Evolutionary conservation across 2,888 invertebrate genomes (phyloP), one percentile per base, ranked within the genome.

Genomic region (Diadegma fenestrale): DNA sequence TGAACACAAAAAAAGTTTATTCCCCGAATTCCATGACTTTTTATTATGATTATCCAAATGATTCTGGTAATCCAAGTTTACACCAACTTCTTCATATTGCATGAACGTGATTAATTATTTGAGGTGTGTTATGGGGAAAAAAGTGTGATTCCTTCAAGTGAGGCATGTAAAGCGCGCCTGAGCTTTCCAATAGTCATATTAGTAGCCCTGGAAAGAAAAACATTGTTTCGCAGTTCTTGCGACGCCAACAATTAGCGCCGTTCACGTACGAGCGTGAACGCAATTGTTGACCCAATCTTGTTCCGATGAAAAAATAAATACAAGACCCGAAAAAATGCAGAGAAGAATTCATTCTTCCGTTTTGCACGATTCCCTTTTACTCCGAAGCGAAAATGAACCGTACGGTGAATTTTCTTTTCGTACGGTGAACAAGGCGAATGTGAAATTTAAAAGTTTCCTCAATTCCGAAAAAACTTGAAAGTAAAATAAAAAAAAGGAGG

Each of bases 171-270:
- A 37, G 61, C 61, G 12, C 71, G 66, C 85, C 76, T 76, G 69
- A 76, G 73, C 68, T 48, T 19, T 54, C 64, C 26, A 26, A 19
- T 76, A 80, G 51, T 68, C 43, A 66, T 73, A 77, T 82, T 77
- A 61, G 51, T 41, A 82, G 64, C 51, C 51, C 66, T 78, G 79
- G 51, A 63, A 76, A 37, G 26, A 45, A 80, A 69, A 71, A 71
- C 12, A 48, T 71, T 51, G 48, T n/a, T 17, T 5, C 33, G 48
- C n/a, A 45, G 33, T 51, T 71, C 19, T n/a, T 30, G 48, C 48
- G 17, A 45, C 17, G 26, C 45, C 19, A 41, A 33, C 41, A 30
- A 48, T 33, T 12, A 17, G 30, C 12, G 12, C n/a, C 7, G 69
- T 33, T 26, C 19, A 19, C 30, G 69, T 71, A 51, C 69, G 51